Evolutionary conservation across 37 sponge, comb jelly and placozoan species (phyloP).

Genomic region (Geodia barretti): DNA sequence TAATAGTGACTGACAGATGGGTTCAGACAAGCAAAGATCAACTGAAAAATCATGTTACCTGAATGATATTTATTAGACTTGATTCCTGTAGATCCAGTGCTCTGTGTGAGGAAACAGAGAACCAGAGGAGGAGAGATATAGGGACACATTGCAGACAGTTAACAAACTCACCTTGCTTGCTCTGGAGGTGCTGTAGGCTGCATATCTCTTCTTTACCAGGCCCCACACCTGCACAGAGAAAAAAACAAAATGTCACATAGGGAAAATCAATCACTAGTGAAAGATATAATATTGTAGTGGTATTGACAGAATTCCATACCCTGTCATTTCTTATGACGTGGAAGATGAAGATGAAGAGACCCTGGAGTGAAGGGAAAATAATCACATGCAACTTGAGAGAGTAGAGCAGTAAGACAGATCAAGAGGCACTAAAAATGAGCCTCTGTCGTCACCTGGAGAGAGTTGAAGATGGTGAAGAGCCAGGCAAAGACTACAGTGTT

Average conservation of each 20-base stretch:
- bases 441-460: constrained; percentile 11
- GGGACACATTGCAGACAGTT: background rate
- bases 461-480: constrained; percentile 33
- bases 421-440: background rate
- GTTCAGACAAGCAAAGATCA: no score
- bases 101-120: background rate
- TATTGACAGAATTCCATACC: no score
- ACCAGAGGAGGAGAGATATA: no score
- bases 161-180: background rate
- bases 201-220: background rate
- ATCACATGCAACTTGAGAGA: background rate
- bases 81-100: background rate
- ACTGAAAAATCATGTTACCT: no score
- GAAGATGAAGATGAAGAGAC: constrained; percentile 35
- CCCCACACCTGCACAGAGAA: background rate
- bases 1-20: no score
- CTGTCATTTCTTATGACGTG: constrained; percentile 16
- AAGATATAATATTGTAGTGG: no score
- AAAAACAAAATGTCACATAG: background rate
- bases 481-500: constrained; percentile 21
- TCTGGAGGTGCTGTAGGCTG: background rate
- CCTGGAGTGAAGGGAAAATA: background rate
- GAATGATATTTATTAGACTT: background rate
- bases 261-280: no score
- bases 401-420: background rate